Base-by-base conservation (phyloP, 2,797 vertebrate genomes). In the Acanthiza pusilla region DNA sequence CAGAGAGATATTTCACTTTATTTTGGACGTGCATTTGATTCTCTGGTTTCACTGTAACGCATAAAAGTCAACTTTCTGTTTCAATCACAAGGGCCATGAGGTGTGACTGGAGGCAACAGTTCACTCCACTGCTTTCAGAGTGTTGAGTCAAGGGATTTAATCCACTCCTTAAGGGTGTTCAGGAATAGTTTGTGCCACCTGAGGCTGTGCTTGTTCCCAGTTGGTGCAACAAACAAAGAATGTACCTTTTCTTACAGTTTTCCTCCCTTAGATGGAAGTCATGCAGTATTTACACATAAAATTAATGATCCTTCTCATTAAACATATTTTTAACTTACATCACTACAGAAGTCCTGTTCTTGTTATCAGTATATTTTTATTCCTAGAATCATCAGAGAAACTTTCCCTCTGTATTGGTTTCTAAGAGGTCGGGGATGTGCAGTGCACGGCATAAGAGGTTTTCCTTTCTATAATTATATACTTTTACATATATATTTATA, bases 1-100 rank as follows among this genome's bases (percentile, higher is more conserved):
- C 5, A 17, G 13, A 25, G 43, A 60, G 22, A 51, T 2, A 34
- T 50, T 68, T 79, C 25, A 47, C 17, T 27, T 57, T 36, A 36
- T 55, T 81, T 55, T 72, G 8, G 5, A 7, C 58, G 22, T 48
- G 6, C 23, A 23, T 73, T 76, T 76, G 51, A 40, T 70, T 76
- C 25, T 62, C 23, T 89, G 43, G 11, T 45, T 61, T 61, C 2
- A 1, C 29, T 51, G 38, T 42, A 63, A 23, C 21, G 21, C 21
- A 32, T 26, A 32, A 13, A 67, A 83, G 13, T 47, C 48, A 83
- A 12, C 20, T 72, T 86, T 55, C 38, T 80, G 10, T 72, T 86
- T 17, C 0, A 0, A n/a, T 45, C 48, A 42, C 7, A 54, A 61
- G 74, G 29, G 32, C 8, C 12, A 40, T 0, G 1, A 72, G 29